Base-by-base conservation (phyloP, 2,113 vertebrate genomes). In the Dissostichus mawsoni region DNA sequence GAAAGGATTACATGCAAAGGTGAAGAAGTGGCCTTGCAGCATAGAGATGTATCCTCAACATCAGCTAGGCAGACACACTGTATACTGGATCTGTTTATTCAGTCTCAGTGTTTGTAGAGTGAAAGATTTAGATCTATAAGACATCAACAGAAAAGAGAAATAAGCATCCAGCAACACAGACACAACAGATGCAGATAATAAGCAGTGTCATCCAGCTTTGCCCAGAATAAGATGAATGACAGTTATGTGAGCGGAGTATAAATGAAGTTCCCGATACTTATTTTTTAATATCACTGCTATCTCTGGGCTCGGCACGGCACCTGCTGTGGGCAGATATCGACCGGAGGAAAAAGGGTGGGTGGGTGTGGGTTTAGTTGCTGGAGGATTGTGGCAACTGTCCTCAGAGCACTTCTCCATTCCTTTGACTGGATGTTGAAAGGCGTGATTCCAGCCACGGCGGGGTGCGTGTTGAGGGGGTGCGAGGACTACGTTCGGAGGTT, bases 301-400 rank as follows among this genome's bases (percentile, higher is more conserved):
- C 90, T 90, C 67, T 69, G 57, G 76, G 81, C 69, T 71, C 66
- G 52, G 56, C 76, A 59, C 18, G 52, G 80, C 79, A 93, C 92
- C 94, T 93, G 92, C 93, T 92, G 85, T 81, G 85, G 90, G 82
- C 86, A 90, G 86, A 94, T 94, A 92, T 91, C 76, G 85, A 94
- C 90, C 78, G 70, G 57, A 81, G 69, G 82, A 81, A 84, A 87
- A 69, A 48, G 20, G 58, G 67, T 47, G 23, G 55, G 50, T 56
- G 52, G 36, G 4, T 56, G 51, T 58, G 69, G 50, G 18, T 44
- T 64, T 73, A 70, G 84, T 71, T 80, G 85, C 75, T 66, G 76
- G 57, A 69, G 85, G 82, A 81, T 77, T 8, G 66, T 87, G 83
- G 83, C 87, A 89, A 83, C 62, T 55, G 65, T 90, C 85, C 88